Evolutionary conservation across 2,797 vertebrate genomes (phyloP).

Genomic region (Lagorchestes hirsutus): DNA sequence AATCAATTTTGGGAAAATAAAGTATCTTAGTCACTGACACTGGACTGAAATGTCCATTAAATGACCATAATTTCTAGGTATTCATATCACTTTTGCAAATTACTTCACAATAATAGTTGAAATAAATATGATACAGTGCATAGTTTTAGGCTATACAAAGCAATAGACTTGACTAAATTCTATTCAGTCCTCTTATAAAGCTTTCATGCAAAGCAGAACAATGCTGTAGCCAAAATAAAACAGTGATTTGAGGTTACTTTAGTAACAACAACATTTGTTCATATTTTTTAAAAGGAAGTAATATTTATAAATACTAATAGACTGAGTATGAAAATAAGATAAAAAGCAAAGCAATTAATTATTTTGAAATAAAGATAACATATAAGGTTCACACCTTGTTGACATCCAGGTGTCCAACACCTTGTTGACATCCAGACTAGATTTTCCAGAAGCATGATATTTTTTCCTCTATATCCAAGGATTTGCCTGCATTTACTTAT

Average conservation of each 20-base stretch:
- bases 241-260: not conserved
- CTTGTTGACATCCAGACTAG: not conserved
- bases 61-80: not conserved
- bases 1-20: not conserved
- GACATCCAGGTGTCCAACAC: not conserved
- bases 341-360: not conserved
- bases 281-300: not conserved
- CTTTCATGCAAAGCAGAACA: not conserved
- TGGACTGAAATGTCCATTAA: not conserved
- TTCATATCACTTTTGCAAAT: not conserved
- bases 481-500: not conserved
- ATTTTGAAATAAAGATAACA: not conserved
- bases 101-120: not conserved
- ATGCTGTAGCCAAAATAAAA: not conserved
- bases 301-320: not conserved
- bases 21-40: not conserved
- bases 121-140: not conserved
- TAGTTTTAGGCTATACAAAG: not conserved
- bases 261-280: not conserved
- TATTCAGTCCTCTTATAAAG: not conserved
- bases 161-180: not conserved
- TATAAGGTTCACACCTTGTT: not conserved
- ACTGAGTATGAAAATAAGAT: not conserved
- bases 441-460: not conserved
- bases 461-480: not conserved